These are phyloP conservation scores for Teinopalpus imperialis DNA, from an alignment of 2,888 invertebrate species.

Conservation along the genomic window DNA sequence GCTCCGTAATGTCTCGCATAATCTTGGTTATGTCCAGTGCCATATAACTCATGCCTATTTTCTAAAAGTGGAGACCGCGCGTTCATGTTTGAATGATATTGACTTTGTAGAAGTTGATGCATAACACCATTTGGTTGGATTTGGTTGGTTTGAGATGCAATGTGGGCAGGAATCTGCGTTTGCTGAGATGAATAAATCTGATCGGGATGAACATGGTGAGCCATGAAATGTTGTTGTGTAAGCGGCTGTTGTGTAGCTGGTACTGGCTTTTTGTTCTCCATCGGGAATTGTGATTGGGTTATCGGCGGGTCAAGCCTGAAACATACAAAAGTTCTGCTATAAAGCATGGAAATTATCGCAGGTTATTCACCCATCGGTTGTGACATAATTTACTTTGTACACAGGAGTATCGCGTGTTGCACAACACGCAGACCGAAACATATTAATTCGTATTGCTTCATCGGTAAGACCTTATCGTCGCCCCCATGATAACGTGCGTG, in stretches of 20 bases:
- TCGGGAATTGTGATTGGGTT: conserved; percentile 81
- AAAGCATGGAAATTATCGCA: conserved; percentile 4
- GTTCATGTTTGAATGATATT: conserved; percentile 73
- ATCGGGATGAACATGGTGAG: conserved; percentile 75
- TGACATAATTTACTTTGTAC: conserved; percentile 15
- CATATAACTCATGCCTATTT: conserved; percentile 82
- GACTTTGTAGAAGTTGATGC: conserved; percentile 77
- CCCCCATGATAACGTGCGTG: conserved; percentile 47
- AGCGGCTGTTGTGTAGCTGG: conserved; percentile 82
- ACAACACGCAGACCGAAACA: conserved; percentile 43
- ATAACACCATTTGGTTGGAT: conserved; percentile 79
- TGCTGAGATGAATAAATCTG: conserved; percentile 76
- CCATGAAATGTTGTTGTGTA: conserved; percentile 70
- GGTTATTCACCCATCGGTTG: conserved; percentile 11
- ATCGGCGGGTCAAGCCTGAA: conserved; percentile 88
- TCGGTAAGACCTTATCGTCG: conserved; percentile 53
- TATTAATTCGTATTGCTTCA: conserved; percentile 56
- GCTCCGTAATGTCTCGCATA: conserved; percentile 79
- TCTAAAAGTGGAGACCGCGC: conserved; percentile 76
- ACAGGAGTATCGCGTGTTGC: conserved; percentile 26
- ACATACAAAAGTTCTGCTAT: conserved; percentile 44
- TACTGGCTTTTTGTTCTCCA: conserved; percentile 84
- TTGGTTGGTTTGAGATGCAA: conserved; percentile 65
- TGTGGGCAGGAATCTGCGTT: conserved; percentile 62
- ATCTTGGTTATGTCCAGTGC: conserved; percentile 77